A percentile compares a stretch with the other conserved stretches of the same genome.
These are phyloP conservation scores for Cossypha niveicapilla DNA, from an alignment of 2,797 vertebrate genomes.

Conservation along the genomic window DNA sequence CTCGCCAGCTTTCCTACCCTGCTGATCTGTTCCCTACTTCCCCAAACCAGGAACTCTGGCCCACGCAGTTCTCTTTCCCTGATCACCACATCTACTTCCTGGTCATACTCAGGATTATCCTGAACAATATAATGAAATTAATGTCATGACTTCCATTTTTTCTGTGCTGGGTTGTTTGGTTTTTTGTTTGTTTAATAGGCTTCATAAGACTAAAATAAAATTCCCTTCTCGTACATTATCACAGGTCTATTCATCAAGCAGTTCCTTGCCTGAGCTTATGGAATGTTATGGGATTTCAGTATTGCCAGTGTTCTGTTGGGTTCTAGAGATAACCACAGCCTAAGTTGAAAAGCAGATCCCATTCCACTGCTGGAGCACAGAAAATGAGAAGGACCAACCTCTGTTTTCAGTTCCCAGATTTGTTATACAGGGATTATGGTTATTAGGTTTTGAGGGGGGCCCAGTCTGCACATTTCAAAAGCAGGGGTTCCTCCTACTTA, in stretches of 20 bases:
- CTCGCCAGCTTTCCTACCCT: not conserved
- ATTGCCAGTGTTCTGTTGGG: accelerated
- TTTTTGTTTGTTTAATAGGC: not conserved
- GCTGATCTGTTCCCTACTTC: not conserved
- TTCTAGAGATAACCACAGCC: not conserved
- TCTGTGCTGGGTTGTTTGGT: accelerated
- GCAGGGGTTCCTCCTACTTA: not conserved
- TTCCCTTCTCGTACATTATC: not conserved
- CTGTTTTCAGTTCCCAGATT: not conserved
- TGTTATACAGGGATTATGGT: not conserved
- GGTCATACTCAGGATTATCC: not conserved
- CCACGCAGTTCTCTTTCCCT: not conserved
- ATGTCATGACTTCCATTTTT: not conserved
- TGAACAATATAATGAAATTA: not conserved
- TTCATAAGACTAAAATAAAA: not conserved
- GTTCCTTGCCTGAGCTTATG: not conserved
- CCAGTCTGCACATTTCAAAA: not conserved
- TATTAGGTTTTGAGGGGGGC: not conserved
- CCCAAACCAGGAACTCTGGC: not conserved
- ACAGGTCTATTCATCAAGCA: not conserved
- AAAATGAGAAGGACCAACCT: not conserved
- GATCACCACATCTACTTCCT: not conserved
- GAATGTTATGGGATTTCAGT: not conserved
- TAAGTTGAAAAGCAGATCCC: not conserved
- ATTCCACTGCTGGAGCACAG: not conserved